Evolutionary conservation across 2,888 invertebrate species (phyloP).

Genomic region (Tromatobia lineatoria): DNA sequence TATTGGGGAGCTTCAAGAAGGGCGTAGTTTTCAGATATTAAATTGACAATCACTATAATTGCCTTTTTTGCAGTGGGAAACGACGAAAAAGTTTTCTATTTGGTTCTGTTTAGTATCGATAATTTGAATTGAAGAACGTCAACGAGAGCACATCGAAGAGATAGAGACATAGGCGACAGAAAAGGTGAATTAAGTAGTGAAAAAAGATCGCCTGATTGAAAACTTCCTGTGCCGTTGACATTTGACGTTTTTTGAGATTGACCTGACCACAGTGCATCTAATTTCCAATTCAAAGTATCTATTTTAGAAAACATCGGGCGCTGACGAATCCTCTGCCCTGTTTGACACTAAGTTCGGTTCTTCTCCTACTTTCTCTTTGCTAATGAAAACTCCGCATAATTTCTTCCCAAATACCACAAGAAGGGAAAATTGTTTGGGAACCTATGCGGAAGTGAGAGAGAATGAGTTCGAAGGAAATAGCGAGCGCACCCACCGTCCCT

Average conservation of each 20-base stretch:
- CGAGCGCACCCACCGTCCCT: constrained; percentile 22
- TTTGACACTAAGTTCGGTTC: constrained; percentile 2
- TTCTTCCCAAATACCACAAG: constrained; percentile 53
- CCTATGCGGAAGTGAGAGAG: constrained; percentile 45
- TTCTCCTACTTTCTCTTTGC: constrained; percentile 58
- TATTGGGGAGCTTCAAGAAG: not conserved
- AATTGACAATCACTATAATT: too few relatives aligned
- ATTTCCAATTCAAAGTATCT: constrained; percentile 15
- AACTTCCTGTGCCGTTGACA: not conserved
- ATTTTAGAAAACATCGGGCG: not conserved
- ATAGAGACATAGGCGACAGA: not conserved
- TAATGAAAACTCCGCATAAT: constrained; percentile 27
- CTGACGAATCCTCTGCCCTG: constrained; percentile 29
- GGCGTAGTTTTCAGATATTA: too few relatives aligned
- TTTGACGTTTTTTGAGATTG: not conserved
- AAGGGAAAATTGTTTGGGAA: constrained; percentile 49
- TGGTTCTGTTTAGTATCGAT: too few relatives aligned
- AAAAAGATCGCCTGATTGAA: not conserved
- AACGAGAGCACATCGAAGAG: not conserved
- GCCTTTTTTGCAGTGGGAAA: too few relatives aligned
- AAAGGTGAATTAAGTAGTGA: not conserved
- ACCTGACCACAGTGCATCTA: constrained; percentile 6
- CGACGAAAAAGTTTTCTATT: too few relatives aligned
- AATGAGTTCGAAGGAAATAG: constrained; percentile 41
- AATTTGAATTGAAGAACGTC: not conserved